Evolutionary conservation across 2,797 vertebrate genomes (phyloP).

Genomic region (Eulemur rubriventer): DNA sequence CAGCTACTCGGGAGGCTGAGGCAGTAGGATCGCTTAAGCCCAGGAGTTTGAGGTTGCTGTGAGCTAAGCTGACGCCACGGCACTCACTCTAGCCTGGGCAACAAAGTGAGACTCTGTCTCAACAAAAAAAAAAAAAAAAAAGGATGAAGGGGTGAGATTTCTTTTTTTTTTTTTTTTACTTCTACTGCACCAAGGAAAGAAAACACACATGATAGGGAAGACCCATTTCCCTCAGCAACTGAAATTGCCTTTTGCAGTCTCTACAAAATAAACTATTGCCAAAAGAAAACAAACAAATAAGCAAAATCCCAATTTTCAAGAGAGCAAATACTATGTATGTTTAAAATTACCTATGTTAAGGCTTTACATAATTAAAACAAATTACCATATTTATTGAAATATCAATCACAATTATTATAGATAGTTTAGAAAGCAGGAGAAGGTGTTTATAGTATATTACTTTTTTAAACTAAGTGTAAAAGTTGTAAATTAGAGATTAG

Average conservation of each 20-base stretch:
- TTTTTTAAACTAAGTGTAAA: background rate
- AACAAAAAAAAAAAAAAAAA: too few species aligned
- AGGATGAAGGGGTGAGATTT: too few species aligned
- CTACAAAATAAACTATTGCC: background rate
- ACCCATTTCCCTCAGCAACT: background rate
- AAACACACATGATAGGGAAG: background rate
- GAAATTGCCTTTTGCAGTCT: background rate
- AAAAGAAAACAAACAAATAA: background rate
- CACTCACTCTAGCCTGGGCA: too few species aligned
- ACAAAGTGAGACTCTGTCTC: too few species aligned
- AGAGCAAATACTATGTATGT: background rate
- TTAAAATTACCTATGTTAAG: background rate
- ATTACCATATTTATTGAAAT: background rate
- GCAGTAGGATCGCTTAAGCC: too few species aligned
- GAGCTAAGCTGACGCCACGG: too few species aligned
- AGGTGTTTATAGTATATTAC: background rate
- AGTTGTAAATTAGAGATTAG: background rate
- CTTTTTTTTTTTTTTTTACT: background rate
- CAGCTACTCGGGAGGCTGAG: too few species aligned
- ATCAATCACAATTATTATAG: background rate
- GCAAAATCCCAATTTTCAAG: background rate
- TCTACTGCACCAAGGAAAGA: background rate
- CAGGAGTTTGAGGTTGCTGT: too few species aligned
- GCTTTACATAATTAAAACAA: background rate
- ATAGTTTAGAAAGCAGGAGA: background rate